Evolutionary conservation across 2,888 invertebrate genomes (phyloP), one percentile per base, ranked within the genome.

Genomic region (Dorcus hopei): DNA sequence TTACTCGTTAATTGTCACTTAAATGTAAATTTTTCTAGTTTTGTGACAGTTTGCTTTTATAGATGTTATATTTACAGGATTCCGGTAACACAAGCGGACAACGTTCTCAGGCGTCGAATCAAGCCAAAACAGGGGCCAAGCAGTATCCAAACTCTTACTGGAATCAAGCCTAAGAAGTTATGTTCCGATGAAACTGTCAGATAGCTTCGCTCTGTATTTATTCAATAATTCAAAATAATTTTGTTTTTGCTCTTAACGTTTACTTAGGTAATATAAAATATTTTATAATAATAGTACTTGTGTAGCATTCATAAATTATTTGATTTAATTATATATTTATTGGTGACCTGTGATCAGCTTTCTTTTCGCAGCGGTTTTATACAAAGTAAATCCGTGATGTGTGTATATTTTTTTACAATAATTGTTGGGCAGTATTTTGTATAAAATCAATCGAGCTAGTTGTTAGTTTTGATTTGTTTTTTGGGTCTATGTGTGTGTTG

Each of bases 61-160:
- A 38, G 5, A 19, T 51, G 23, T 62, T 63, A 61, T 62, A 50
- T 59, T 76, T 74, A 58, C 79, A 86, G 86, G 87, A 87, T 78
- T 83, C 84, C 54, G 81, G 80, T 11, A 80, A 68, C 77, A 80
- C 70, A 76, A 74, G 81, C 58, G 82, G 81, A 0, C 80, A 82
- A 65, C 79, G 83, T 57, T 79, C 82, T 58, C 82, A 82, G 72
- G 72, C 76, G 53, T 76, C 79, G 49, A 83, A 82, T 76, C 83
- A 85, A 67, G 80, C 84, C 54, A 82, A 85, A 69, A 71, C 78
- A 38, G 80, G 80, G 55, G 82, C 82, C 73, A 87, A 87, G 79
- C 85, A 85, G 63, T 87, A 87, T 80, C 82, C 83, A 71, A 81
- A 82, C 74, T 84, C 85, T 60, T 86, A 85, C 76, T 86, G 86